Base-by-base conservation (phyloP, 2,113 vertebrate species). In the Engystomops pustulosus region DNA sequence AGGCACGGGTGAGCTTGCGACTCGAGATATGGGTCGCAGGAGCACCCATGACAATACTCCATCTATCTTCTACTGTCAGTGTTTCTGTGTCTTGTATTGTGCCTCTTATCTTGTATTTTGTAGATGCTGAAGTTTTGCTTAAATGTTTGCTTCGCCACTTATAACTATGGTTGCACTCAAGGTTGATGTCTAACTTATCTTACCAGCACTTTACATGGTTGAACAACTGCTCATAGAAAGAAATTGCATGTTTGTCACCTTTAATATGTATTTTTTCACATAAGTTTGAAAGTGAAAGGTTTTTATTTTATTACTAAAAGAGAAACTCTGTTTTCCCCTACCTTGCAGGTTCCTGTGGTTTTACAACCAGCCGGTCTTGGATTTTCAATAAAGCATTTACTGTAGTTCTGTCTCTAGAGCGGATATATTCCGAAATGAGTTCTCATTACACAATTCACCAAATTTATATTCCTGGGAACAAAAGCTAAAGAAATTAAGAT, bases 241-340 rank as follows among this genome's bases (percentile, higher is more conserved):
- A 49, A 49, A 6, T 49, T 11, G 4, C 12, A 36, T 68, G 17
- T 38, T 62, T 38, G 32, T 69, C 15, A 38, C 30, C 30, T 69
- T 34, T 69, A 38, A 9, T n/a, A 11, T 20, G 32, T n/a, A 3
- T 38, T 69, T 38, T 49, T 69, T 69, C 10, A 71, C 38, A 25
- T 45, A 44, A 71, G 38, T 45, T 71, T 71, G 69, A 71, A 71
- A 71, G 69, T 71, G 69, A 71, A 71, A 71, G 69, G 10, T 15
- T 71, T 23, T 71, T 44, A 20, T 38, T 74, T 27, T 74, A 8
- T 27, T 27, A 49, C 45, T 30, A 74, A 74, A 74, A 25, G 45
- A 47, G 41, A 49, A 71, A 74, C 14, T 49, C 25, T 32, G 10
- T 74, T 74, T 72, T 18, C 30, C 18, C 36, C 14, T 30, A 49